Percentiles rank a stretch among this genome's conserved stretches.
These are phyloP conservation scores for Torymus aiolomorphi DNA, from an alignment of 2,888 invertebrate species.

Conservation along the genomic window DNA sequence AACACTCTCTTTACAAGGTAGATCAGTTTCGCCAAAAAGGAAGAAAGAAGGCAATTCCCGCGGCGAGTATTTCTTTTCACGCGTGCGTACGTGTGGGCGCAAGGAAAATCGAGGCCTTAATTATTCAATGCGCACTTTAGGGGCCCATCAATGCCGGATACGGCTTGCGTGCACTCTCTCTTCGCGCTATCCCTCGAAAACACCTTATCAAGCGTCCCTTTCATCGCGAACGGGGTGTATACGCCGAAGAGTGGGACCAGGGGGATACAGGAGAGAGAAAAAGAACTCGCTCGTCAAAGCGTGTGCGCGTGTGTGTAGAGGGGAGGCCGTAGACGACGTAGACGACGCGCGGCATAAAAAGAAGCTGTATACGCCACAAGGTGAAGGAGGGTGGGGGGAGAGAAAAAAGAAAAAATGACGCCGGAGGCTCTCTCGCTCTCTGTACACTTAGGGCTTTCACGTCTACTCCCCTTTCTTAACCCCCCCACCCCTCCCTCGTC, in stretches of 20 bases:
- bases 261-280: not conserved
- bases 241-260: not conserved
- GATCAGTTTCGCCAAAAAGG: no score
- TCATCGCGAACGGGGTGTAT: slow-evolving; percentile 6
- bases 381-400: not conserved
- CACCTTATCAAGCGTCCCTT: slow-evolving; percentile 51
- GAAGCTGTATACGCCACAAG: not conserved
- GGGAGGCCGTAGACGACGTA: not conserved
- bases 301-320: not conserved
- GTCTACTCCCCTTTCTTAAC: no score
- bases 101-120: slow-evolving; percentile 30
- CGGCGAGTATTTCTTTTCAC: no score
- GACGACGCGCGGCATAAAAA: no score
- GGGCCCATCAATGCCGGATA: slow-evolving; percentile 20
- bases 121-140: slow-evolving; percentile 50
- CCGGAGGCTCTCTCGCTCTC: not conserved
- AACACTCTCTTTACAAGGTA: no score
- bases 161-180: not conserved
- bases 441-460: no score
- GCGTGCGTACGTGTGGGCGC: no score
- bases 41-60: no score
- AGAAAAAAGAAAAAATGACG: slow-evolving; percentile 23
- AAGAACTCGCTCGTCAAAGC: slow-evolving; percentile 25
- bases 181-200: slow-evolving; percentile 3
- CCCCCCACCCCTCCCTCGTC: not conserved